These are phyloP conservation scores for Scomber japonicus DNA, from an alignment of 2,113 vertebrate species.

Conservation along the genomic window DNA sequence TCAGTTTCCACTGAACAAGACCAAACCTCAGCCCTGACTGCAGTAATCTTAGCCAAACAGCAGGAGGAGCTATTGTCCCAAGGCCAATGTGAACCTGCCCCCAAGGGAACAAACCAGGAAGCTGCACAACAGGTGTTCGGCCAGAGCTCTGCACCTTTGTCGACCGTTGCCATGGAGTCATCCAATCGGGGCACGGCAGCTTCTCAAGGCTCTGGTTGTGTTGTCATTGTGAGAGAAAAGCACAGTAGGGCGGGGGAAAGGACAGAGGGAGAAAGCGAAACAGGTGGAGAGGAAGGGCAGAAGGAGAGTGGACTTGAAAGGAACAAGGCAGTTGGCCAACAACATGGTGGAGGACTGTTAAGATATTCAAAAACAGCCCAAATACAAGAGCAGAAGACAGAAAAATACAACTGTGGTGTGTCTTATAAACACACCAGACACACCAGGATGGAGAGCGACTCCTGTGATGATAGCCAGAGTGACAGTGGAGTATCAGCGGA, in stretches of 20 bases:
- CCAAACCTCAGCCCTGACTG: constrained; percentile 9
- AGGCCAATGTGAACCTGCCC: constrained; percentile 20
- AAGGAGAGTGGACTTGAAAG: constrained; percentile 48
- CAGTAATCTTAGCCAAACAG: constrained; percentile 54
- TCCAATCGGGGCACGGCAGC: constrained; percentile 69
- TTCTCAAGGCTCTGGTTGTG: constrained; percentile 61
- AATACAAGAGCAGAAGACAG: constrained; percentile 18
- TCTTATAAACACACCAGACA: constrained; percentile 26
- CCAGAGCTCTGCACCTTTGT: constrained; percentile 80
- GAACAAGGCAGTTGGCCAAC: constrained; percentile 29
- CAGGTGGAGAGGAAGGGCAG: constrained; percentile 67
- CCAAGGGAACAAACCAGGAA: constrained; percentile 76
- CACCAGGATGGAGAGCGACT: constrained; percentile 76
- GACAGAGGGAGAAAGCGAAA: constrained; percentile 62
- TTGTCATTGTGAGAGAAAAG: constrained; percentile 65
- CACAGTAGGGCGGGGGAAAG: constrained; percentile 61
- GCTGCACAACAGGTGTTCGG: constrained; percentile 81
- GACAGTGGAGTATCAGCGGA: constrained; percentile 78
- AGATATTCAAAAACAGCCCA: constrained; percentile 25
- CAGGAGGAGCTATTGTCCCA: constrained; percentile 70
- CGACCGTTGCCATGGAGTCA: constrained; percentile 73
- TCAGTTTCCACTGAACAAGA: constrained; percentile 19
- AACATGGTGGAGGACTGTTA: constrained; percentile 18
- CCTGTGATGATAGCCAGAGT: constrained; percentile 76
- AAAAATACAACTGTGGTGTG: constrained; percentile 4